phyloP scores from a whole-genome alignment of 2,797 vertebrate genomes.

The Acanthiza pusilla region DNA sequence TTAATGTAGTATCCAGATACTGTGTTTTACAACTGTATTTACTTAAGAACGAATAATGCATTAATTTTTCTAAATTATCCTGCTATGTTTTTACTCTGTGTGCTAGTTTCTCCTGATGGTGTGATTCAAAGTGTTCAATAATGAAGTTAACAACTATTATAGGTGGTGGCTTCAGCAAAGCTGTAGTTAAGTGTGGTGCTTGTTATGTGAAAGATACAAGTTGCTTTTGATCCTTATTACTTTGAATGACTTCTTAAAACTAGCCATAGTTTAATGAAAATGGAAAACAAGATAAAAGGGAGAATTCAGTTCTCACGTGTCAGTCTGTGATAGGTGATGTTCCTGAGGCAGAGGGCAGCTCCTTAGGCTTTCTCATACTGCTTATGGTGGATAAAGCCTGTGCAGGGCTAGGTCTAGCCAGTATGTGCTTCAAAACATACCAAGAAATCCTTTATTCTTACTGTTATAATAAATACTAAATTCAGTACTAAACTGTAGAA shows the following conservation, averaged over 20 bases:
- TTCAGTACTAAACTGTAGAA: not conserved
- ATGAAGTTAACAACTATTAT: not conserved
- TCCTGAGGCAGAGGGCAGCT: not conserved
- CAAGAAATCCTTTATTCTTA: not conserved
- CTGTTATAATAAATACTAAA: not conserved
- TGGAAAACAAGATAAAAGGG: not conserved
- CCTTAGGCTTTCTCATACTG: not conserved
- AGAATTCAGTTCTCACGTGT: not conserved
- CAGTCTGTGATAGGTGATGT: not conserved
- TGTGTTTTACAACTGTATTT: not conserved
- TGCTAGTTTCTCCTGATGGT: not conserved
- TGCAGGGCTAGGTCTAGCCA: not conserved
- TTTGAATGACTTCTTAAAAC: not conserved
- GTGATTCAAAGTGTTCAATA: not conserved
- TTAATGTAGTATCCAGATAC: not conserved
- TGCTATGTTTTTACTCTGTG: not conserved
- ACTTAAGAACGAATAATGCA: not conserved
- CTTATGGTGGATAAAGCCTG: not conserved
- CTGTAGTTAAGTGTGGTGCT: not conserved
- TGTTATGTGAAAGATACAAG: not conserved
- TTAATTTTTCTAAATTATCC: not conserved
- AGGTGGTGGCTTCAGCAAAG: not conserved
- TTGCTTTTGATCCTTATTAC: not conserved
- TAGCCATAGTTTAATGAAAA: not conserved
- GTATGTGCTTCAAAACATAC: not conserved